Conservation (phyloP, 2,797 vertebrate genomes). For the Lutjanus campechanus region DNA sequence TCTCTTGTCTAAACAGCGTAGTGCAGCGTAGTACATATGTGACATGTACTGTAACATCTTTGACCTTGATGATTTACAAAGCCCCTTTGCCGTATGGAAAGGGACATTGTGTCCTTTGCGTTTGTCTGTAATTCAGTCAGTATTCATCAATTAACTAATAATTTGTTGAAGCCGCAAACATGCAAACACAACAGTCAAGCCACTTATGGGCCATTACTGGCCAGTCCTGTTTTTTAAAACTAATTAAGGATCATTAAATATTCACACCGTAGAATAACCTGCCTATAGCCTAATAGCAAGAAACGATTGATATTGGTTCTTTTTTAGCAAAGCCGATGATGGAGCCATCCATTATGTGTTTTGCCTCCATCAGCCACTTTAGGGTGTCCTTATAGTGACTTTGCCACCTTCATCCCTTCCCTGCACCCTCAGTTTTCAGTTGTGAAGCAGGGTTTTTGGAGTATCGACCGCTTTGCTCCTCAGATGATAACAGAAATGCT, state of each 20-base stretch:
- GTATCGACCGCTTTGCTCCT: conserved; percentile 64
- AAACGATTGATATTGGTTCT: conserved; percentile 54
- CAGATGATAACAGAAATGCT: conserved; percentile 46
- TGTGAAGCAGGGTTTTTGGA: conserved; percentile 42
- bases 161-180: conserved; percentile 32
- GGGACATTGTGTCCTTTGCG: background rate
- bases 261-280: conserved; percentile 70
- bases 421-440: conserved; percentile 38
- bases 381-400: conserved; percentile 61
- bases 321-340: conserved; percentile 39
- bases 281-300: conserved; percentile 57
- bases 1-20: conserved; percentile 2
- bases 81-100: background rate
- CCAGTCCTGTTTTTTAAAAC: conserved; percentile 17
- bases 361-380: conserved; percentile 69
- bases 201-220: conserved; percentile 47
- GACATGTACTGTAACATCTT: background rate
- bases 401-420: conserved; percentile 47
- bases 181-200: conserved; percentile 29
- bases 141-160: conserved; percentile 3
- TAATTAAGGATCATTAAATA: conserved; percentile 72
- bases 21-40: background rate
- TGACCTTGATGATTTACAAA: background rate
- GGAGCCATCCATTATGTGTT: conserved; percentile 70
- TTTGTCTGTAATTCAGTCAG: background rate